These are phyloP conservation scores for Tipula lateralis DNA, from an alignment of 2,888 invertebrate species.

Conservation along the genomic window DNA sequence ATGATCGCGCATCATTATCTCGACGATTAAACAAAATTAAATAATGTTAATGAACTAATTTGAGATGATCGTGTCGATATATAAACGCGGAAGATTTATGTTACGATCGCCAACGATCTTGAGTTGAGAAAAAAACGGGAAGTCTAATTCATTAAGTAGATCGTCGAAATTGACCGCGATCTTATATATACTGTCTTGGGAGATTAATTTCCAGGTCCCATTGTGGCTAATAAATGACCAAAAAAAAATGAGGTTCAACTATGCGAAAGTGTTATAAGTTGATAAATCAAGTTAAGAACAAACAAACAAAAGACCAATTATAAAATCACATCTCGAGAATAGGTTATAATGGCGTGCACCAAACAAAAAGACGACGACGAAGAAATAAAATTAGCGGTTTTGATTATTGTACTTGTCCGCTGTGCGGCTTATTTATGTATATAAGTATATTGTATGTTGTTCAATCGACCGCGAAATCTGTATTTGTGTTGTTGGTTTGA, in stretches of 20 bases:
- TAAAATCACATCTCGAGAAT: background rate
- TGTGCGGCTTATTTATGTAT: background rate
- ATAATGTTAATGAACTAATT: background rate
- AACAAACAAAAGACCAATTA: constrained; percentile 2
- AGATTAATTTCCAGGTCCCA: background rate
- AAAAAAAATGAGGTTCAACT: background rate
- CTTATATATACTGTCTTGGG: background rate
- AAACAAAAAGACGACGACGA: background rate
- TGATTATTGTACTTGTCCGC: background rate
- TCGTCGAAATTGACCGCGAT: too few relatives aligned
- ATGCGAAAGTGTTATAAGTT: background rate
- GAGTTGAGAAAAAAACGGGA: too few relatives aligned
- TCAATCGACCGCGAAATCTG: background rate
- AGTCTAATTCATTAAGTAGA: too few relatives aligned
- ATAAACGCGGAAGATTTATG: too few relatives aligned
- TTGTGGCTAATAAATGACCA: background rate
- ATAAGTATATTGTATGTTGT: background rate
- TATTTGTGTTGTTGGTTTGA: background rate
- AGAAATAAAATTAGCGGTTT: background rate
- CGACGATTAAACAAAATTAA: background rate
- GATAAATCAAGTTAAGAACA: background rate
- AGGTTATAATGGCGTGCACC: background rate
- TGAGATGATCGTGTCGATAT: background rate
- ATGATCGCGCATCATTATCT: background rate
- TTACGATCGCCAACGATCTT: background rate